Evolutionary conservation across 2,888 invertebrate species (phyloP), one percentile per base, ranked within the genome.

Genomic region (Acanthosoma haemorrhoidale): DNA sequence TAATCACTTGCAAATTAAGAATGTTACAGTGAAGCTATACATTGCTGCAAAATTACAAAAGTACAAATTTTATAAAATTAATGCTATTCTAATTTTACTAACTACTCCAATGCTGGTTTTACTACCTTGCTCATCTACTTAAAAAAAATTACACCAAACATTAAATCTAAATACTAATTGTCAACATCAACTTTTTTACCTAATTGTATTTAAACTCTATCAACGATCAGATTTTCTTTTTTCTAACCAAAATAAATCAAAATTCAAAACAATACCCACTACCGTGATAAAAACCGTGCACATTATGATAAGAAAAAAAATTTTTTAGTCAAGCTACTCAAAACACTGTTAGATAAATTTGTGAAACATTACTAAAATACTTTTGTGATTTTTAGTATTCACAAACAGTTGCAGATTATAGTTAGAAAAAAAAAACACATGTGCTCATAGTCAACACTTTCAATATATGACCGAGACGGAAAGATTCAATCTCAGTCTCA

Each of bases 211-310:
- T n/a, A n/a, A n/a, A n/a, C n/a, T n/a, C n/a, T n/a, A n/a, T n/a
- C n/a, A n/a, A n/a, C n/a, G n/a, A 51, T n/a, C 51, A 51, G 51
- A 51, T 51, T 51, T 51, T 51, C 51, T 51, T 51, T 25, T 13
- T 25, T 25, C 51, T 51, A 25, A 18, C 0, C 13, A 25, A 4
- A 51, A 21, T 21, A 25, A 25, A 43, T 11, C 11, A 2, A 25
- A 43, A 43, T 18, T 43, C 1, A 21, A 21, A 25, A n/a, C 13
- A 51, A 51, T 51, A 29, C 25, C 51, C 51, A 51, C 51, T 25
- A n/a, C 51, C 25, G 25, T 60, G 21, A 60, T n/a, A 18, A n/a
- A 18, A 21, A 21, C 3, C 18, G 21, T 25, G n/a, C 21, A 25
- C 25, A 51, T n/a, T n/a, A 25, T 13, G 25, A n/a, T n/a, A n/a